A percentile compares a stretch with the other conserved stretches of the same genome.
Evolutionary conservation across 1,140 invertebrate genomes (phyloP).

Genomic region (Venturia canescens): DNA sequence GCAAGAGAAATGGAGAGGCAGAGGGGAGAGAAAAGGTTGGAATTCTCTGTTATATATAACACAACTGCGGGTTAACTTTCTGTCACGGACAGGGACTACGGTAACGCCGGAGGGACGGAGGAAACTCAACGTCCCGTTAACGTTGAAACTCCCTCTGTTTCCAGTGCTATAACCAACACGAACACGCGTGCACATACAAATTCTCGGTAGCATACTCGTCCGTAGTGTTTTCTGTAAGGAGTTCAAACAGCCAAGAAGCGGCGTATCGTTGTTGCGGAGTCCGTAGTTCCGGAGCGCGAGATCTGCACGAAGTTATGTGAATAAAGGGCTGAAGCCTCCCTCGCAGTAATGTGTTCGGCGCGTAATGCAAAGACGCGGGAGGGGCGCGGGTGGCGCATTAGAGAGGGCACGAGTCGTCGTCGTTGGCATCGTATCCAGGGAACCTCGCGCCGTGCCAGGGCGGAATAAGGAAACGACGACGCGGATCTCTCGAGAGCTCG

Average conservation of each 20-base stretch:
- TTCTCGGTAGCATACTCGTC: too few relatives aligned
- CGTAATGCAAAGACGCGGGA: neutral
- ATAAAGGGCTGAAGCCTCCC: neutral
- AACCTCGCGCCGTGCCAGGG: neutral
- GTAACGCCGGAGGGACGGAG: slow-evolving; percentile 58
- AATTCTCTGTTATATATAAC: slow-evolving; percentile 33
- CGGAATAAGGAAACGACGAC: neutral
- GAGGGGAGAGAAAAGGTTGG: slow-evolving; percentile 28
- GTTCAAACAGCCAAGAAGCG: neutral
- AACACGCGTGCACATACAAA: too few relatives aligned
- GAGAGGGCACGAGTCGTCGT: neutral
- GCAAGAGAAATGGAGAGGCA: neutral
- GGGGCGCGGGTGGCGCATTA: neutral
- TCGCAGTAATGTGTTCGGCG: neutral
- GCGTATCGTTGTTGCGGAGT: too few relatives aligned
- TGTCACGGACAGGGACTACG: slow-evolving; percentile 64
- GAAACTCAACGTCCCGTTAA: slow-evolving; percentile 57
- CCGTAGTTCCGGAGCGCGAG: neutral
- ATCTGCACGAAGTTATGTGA: neutral
- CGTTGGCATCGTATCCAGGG: neutral
- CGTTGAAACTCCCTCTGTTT: slow-evolving; percentile 55
- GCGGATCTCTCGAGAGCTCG: neutral
- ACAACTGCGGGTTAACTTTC: slow-evolving; percentile 60
- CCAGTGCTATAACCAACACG: slow-evolving; percentile 13
- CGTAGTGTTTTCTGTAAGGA: slow-evolving; percentile 22